phyloP scores from a whole-genome alignment of 30 jellyfish, hydroid and myxozoan genomes.

The Cassiopea andromeda region DNA sequence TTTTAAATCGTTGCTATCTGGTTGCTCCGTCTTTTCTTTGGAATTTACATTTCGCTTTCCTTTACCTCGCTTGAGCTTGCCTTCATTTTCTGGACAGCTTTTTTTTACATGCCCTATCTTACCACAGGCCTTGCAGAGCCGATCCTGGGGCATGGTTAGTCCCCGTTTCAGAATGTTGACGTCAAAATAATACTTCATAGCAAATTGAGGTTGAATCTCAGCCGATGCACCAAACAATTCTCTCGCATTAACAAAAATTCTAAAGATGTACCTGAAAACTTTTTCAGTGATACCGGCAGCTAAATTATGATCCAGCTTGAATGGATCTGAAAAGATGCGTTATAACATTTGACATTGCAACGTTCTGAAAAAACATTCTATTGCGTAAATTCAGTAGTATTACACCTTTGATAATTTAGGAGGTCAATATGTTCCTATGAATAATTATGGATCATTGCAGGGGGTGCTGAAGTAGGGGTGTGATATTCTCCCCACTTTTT shows the following conservation, averaged over 20 bases:
- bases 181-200: conserved; percentile 49
- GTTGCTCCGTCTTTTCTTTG: background rate
- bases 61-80: background rate
- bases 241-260: conserved; percentile 64
- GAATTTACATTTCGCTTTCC: background rate
- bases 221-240: conserved; percentile 54
- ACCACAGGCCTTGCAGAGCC: conserved; percentile 84
- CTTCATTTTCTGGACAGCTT: conserved; percentile 34
- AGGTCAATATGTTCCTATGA: no score
- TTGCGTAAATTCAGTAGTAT: no score
- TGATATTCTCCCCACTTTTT: no score
- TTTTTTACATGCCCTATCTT: conserved; percentile 76
- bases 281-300: conserved; percentile 76
- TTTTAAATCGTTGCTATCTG: background rate
- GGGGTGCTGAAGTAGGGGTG: no score
- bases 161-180: conserved; percentile 40
- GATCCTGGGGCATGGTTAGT: conserved; percentile 70
- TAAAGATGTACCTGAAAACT: conserved; percentile 62
- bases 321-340: conserved; percentile 72
- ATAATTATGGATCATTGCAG: no score
- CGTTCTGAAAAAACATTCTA: background rate
- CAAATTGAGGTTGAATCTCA: background rate
- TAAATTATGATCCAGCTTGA: conserved; percentile 76
- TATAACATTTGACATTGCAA: background rate
- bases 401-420: no score